Base-by-base conservation (phyloP, 2,113 vertebrate genomes). In the Mirounga angustirostris region DNA sequence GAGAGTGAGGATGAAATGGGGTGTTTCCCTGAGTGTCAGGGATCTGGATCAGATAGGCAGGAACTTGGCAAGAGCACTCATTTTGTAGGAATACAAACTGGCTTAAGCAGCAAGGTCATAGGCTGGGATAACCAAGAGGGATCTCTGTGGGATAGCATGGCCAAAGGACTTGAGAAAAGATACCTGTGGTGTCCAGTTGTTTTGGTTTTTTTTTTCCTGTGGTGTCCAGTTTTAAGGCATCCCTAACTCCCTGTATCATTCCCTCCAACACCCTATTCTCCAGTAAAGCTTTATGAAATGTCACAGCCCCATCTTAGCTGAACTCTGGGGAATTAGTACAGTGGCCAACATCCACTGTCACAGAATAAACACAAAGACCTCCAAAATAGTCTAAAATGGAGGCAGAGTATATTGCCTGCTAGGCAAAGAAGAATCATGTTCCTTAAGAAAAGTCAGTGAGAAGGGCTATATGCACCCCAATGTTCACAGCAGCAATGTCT, bases 231-330 rank as follows among this genome's bases (percentile, higher is more conserved):
- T 59, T 71, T 24, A 63, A 80, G 19, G 43, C 12, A 19, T 7
- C 46, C 7, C 3, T 1, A 9, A n/a, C 14, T 65, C 16, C 40
- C 50, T 21, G 11, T 50, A 24, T 50, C 73, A 63, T 89, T 69
- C 73, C 5, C 46, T 89, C 36, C 33, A 10, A 43, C 11, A 43
- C 10, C 33, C 14, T 24, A 0, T 28, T 52, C 52, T 69, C 92
- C 28, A 65, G 22, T 52, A 89, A 91, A 76, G 46, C 30, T 95
- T 95, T 78, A 26, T 30, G 28, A 95, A 92, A 52, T 52, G 30
- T 61, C 78, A 91, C 80, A 84, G 58, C 19, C 36, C 26, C 21
- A 43, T 78, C 26, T 78, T 43, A 56, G 65, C 26, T 92, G 85
- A 80, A 84, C 54, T 87, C 56, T 67, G 21, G 54, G 40, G 7